Base-by-base conservation (phyloP, 1,140 invertebrate species). In the Pinna nobilis region DNA sequence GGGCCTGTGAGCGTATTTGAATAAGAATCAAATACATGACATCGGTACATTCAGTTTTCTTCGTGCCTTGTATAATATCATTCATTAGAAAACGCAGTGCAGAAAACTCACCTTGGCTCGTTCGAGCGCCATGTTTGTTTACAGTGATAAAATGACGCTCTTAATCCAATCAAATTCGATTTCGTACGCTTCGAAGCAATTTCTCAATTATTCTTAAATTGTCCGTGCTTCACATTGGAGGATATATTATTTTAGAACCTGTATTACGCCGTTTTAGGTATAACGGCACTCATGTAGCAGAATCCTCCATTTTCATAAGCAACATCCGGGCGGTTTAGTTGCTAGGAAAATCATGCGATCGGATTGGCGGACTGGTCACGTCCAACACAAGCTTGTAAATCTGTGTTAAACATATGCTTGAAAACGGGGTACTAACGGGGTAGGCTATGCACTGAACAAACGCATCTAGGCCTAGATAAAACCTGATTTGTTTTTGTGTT, bases 291-390 rank as follows among this genome's bases (percentile, higher is more conserved):
- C 20, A 28, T 63, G 28, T 74, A 35, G 13, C 55, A 6, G 25
- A 64, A 64, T 75, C 77, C 74, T 72, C 82, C 72, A 79, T 82
- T 67, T 79, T 81, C 47, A 64, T 79, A 81, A 81, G 67, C 82
- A 80, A 75, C 78, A 84, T 85, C 78, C 81, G 82, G 82, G 81
- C 50, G 20, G 49, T 60, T 70, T 63, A 61, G 84, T 85, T 84
- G 85, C 85, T 82, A 85, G 81, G 85, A 79, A 73, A 73, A 73
- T 73, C 39, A 37, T 35, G 53, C 44, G 20, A 60, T 73, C 57
- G 64, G 71, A 73, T 73, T 73, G 71, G 71, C 55, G 55, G 55
- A 59, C 33, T n/a, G 37, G 37, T 59, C 55, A 59, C n/a, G 20
- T 30, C 55, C 6, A 20, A 20, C 55, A 33, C n/a, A 59, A 30